Base-by-base conservation (phyloP, 2,888 invertebrate genomes). In the Cheilosia grossa region DNA sequence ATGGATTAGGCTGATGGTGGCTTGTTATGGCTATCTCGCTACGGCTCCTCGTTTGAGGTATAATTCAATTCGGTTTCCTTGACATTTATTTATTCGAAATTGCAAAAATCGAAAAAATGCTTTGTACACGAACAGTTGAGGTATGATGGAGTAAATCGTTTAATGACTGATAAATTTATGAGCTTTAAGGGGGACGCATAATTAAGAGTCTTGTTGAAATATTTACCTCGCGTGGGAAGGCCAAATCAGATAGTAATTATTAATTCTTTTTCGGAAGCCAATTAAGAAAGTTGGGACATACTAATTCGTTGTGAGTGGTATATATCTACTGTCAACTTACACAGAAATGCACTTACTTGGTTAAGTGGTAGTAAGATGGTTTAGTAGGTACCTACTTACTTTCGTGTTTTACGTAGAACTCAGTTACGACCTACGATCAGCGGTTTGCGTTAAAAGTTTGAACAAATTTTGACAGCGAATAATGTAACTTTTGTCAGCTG, bases 71-170 rank as follows among this genome's bases (percentile, higher is more conserved):
- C 30, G 54, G 53, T 83, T 74, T 64, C 83, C 83, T 83, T 83
- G 83, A 83, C 79, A 83, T 74, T 83, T 83, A 79, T 83, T 67
- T 54, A 49, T 56, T 58, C 56, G 47, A 61, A 56, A 24, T 83
- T 83, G 74, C 63, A 51, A 74, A 27, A 83, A 79, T n/a, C 42
- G 24, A 19, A 54, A 44, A 42, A 69, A 37, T 54, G 49, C 37
- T 37, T 30, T 77, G 64, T 37, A 47, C 47, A 47, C 33, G 37
- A 63, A 49, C 27, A 47, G 47, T 58, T 66, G 61, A 53, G 53
- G 17, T 53, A 54, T 42, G 33, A 64, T 74, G 64, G 69, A 66
- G 79, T 74, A 67, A 78, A 59, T 40, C 49, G 19, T 30, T 54
- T 33, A 73, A 42, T 42, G 40, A 53, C n/a, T 49, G 63, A 40